Evolutionary conservation across 1,140 invertebrate species (phyloP).

Genomic region (Drosophila willistoni): DNA sequence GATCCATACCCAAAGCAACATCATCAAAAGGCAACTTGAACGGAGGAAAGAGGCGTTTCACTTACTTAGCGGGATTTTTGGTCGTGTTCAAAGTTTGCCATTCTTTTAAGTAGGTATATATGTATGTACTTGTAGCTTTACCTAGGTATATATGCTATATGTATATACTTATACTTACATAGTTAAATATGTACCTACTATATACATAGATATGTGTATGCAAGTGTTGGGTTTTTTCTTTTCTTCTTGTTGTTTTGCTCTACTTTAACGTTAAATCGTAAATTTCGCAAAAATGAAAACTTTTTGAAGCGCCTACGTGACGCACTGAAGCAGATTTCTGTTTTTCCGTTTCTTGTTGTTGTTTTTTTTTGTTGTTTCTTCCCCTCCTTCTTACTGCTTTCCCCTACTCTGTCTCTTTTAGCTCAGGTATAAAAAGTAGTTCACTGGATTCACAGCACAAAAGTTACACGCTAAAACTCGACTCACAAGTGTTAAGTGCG

Average conservation of each 20-base stretch:
- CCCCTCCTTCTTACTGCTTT: too few species aligned
- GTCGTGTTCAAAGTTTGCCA: slow-evolving; percentile 77
- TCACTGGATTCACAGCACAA: slow-evolving; percentile 59
- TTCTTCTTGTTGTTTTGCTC: slow-evolving; percentile 59
- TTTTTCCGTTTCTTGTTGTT: slow-evolving; percentile 1
- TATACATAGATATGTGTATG: not conserved
- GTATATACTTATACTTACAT: slow-evolving; percentile 19
- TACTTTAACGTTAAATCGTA: slow-evolving; percentile 81
- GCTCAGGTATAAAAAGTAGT: slow-evolving; percentile 56
- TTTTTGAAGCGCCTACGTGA: slow-evolving; percentile 83
- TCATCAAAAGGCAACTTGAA: not conserved
- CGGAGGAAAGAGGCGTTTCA: slow-evolving; percentile 35
- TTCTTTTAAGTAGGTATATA: slow-evolving; percentile 70
- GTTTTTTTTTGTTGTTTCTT: too few species aligned
- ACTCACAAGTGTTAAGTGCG: slow-evolving; percentile 78
- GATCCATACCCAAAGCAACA: not conserved
- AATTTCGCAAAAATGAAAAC: slow-evolving; percentile 79
- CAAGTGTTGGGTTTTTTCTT: not conserved
- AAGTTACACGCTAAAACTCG: slow-evolving; percentile 74
- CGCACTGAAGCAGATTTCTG: slow-evolving; percentile 74
- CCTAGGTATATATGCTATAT: slow-evolving; percentile 38
- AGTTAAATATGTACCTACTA: not conserved
- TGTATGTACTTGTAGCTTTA: not conserved
- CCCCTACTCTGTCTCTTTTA: not conserved
- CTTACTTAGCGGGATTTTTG: slow-evolving; percentile 82